Conservation (phyloP, 2,888 invertebrate genomes). For the Strigamia crassipes region DNA sequence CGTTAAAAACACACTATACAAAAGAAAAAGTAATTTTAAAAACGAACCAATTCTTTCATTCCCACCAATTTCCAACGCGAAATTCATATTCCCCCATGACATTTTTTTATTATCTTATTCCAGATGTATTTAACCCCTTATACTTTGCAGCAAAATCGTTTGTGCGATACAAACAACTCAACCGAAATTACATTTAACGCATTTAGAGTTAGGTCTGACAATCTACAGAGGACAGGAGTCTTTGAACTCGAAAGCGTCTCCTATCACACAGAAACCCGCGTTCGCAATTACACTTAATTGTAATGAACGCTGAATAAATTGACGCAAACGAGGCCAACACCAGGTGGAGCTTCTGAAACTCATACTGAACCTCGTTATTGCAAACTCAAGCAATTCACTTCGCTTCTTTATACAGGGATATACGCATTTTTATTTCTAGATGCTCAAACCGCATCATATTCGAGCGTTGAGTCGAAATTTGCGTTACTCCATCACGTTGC, state of each 20-base stretch:
- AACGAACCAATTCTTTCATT: background rate
- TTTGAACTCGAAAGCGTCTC: conserved; percentile 34
- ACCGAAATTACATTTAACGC: conserved; percentile 35
- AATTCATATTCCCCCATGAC: background rate
- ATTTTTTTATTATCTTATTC: background rate
- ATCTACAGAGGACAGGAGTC: conserved; percentile 35
- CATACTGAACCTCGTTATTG: background rate
- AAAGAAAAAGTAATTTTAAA: background rate
- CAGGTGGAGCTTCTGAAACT: conserved; percentile 41
- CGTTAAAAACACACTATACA: background rate
- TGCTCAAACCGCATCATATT: conserved; percentile 4
- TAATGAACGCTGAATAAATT: conserved; percentile 44
- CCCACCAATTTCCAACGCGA: background rate
- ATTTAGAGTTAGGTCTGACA: conserved; percentile 22
- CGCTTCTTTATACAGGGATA: conserved; percentile 1
- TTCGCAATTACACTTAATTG: conserved; percentile 44
- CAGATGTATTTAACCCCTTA: conserved; percentile 25
- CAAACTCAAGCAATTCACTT: background rate
- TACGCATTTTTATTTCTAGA: conserved; percentile 3
- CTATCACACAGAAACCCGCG: conserved; percentile 40
- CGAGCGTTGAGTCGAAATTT: background rate
- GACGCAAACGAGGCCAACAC: conserved; percentile 44
- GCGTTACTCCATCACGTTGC: background rate
- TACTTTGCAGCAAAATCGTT: background rate
- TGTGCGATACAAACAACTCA: conserved; percentile 24